Evolutionary conservation across 2,888 invertebrate species (phyloP).

Genomic region (Idaea dimidiata): DNA sequence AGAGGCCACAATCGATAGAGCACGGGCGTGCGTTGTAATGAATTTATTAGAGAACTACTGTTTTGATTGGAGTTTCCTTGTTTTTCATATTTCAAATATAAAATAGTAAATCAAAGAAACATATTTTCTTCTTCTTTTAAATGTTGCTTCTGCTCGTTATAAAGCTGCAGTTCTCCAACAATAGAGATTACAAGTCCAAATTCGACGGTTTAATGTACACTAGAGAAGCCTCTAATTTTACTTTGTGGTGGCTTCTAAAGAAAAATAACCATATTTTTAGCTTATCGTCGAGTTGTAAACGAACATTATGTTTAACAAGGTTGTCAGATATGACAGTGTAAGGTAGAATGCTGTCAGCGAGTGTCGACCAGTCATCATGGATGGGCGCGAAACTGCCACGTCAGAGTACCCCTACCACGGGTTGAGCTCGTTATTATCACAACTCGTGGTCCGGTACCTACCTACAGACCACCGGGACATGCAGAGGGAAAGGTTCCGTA

Average conservation of each 20-base stretch:
- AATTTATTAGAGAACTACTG: slow-evolving; percentile 73
- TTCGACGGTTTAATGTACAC: too few species aligned
- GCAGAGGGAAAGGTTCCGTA: neutral
- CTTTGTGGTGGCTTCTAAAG: too few species aligned
- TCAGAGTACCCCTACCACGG: neutral
- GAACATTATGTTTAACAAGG: neutral
- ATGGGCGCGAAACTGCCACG: neutral
- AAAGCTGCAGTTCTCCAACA: too few species aligned
- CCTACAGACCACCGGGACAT: neutral
- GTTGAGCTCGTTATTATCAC: neutral
- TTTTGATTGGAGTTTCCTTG: slow-evolving; percentile 39
- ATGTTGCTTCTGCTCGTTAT: too few species aligned
- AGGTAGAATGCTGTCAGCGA: neutral
- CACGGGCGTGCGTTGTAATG: slow-evolving; percentile 79
- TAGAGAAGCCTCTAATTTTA: too few species aligned
- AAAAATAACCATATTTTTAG: neutral
- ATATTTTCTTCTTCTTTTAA: too few species aligned
- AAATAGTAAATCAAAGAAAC: neutral
- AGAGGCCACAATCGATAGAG: slow-evolving; percentile 79
- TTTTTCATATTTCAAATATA: neutral
- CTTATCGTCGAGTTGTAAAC: neutral
- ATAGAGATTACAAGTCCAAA: too few species aligned
- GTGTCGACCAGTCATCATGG: neutral
- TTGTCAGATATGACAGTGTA: neutral
- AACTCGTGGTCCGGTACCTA: neutral